These are phyloP conservation scores for Prorops nasuta DNA, from an alignment of 1,140 invertebrate species.

Conservation along the genomic window DNA sequence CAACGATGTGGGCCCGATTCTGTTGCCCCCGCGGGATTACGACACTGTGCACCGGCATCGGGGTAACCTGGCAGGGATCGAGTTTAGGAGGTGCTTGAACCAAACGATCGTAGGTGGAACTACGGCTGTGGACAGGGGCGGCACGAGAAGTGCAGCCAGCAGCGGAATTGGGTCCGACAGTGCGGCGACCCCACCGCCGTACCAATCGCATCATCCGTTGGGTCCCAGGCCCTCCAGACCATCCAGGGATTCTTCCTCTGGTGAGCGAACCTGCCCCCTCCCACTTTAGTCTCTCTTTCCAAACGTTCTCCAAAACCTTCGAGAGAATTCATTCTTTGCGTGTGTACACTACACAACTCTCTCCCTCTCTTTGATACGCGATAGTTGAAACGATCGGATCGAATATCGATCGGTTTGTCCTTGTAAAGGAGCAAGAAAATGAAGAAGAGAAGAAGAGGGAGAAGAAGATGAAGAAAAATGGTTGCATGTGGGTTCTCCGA, in stretches of 20 bases:
- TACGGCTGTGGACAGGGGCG: conserved; percentile 42
- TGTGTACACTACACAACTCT: too few species aligned
- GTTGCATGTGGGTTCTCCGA: too few species aligned
- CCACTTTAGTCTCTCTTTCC: too few species aligned
- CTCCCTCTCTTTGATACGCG: too few species aligned
- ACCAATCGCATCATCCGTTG: conserved; percentile 46
- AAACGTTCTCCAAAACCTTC: too few species aligned
- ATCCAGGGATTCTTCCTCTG: conserved; percentile 52
- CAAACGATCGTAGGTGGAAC: conserved; percentile 67
- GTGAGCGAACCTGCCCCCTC: conserved; percentile 24
- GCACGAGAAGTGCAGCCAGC: conserved; percentile 53
- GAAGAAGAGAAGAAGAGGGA: too few species aligned
- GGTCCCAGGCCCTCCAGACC: conserved; percentile 47
- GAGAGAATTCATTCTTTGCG: too few species aligned
- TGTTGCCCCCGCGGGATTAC: conserved; percentile 90
- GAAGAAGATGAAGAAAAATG: too few species aligned
- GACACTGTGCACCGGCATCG: conserved; percentile 83
- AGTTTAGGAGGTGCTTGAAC: conserved; percentile 71
- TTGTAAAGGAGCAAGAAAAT: too few species aligned
- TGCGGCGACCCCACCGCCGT: conserved; percentile 70
- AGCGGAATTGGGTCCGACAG: conserved; percentile 86
- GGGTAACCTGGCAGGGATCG: conserved; percentile 80
- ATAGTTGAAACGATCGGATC: too few species aligned
- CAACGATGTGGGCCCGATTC: conserved; percentile 69
- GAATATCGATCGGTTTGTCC: too few species aligned